Evolutionary conservation across 2,888 invertebrate species (phyloP).

Genomic region (Furcula furcula): DNA sequence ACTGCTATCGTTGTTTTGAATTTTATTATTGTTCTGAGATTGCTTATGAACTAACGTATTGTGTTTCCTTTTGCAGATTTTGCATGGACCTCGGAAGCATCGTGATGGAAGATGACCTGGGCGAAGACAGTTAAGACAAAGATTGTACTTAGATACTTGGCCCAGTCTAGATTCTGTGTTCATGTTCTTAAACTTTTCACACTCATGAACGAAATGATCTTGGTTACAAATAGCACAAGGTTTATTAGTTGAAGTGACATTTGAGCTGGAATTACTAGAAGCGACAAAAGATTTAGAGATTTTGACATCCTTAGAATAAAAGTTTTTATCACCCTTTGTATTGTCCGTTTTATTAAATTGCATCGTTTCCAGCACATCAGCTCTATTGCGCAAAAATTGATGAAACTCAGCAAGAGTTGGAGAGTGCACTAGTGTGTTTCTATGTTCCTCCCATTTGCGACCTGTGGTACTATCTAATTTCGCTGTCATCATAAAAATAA

Average conservation of each 20-base stretch:
- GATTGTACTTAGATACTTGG: not conserved
- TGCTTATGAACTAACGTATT: slow-evolving; percentile 1
- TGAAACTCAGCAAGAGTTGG: not conserved
- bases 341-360: no score
- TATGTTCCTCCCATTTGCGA: slow-evolving; percentile 4
- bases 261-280: not conserved
- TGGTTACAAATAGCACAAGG: not conserved
- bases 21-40: not conserved
- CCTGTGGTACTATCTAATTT: slow-evolving; percentile 1
- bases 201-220: slow-evolving; percentile 1
- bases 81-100: not conserved
- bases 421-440: not conserved
- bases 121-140: not conserved
- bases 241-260: not conserved
- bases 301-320: no score
- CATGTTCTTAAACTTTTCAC: not conserved
- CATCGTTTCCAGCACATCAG: not conserved
- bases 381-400: not conserved
- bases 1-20: not conserved
- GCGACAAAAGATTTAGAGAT: slow-evolving; percentile 1
- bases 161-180: no score
- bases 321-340: no score
- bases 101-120: not conserved
- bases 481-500: not conserved
- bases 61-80: slow-evolving; percentile 1